Conservation (phyloP, 2,888 invertebrate genomes). For the Barypeithes pellucidus region DNA sequence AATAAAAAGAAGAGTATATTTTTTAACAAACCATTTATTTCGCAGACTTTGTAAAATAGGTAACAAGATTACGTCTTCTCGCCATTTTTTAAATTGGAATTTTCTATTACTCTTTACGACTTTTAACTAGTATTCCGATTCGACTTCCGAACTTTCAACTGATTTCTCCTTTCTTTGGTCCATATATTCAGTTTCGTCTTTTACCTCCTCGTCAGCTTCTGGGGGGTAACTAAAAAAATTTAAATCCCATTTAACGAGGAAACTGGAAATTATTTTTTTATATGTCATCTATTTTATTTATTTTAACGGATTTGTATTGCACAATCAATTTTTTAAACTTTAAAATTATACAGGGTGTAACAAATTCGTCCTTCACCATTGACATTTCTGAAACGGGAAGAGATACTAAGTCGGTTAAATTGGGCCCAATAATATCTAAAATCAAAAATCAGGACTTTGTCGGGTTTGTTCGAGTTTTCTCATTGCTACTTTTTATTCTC, state of each 20-base stretch:
- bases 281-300: too few relatives aligned
- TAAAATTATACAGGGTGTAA: too few relatives aligned
- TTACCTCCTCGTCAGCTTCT: background rate
- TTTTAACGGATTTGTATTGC: too few relatives aligned
- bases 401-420: too few relatives aligned
- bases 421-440: too few relatives aligned
- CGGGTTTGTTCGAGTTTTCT: too few relatives aligned
- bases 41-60: background rate
- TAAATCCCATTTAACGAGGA: background rate
- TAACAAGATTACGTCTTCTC: background rate
- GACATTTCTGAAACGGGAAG: too few relatives aligned
- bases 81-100: background rate
- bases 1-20: background rate
- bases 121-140: constrained; percentile 11
- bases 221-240: constrained; percentile 2
- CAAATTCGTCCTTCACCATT: too few relatives aligned
- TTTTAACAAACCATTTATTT: constrained; percentile 14
- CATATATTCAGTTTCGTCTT: background rate
- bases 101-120: background rate
- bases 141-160: constrained; percentile 1
- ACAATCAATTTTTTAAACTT: too few relatives aligned
- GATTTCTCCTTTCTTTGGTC: background rate
- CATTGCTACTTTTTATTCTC: too few relatives aligned
- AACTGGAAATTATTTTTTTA: too few relatives aligned
- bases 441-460: too few relatives aligned